phyloP scores from a whole-genome alignment of 2,797 vertebrate genomes.

The Eulemur mongoz region DNA sequence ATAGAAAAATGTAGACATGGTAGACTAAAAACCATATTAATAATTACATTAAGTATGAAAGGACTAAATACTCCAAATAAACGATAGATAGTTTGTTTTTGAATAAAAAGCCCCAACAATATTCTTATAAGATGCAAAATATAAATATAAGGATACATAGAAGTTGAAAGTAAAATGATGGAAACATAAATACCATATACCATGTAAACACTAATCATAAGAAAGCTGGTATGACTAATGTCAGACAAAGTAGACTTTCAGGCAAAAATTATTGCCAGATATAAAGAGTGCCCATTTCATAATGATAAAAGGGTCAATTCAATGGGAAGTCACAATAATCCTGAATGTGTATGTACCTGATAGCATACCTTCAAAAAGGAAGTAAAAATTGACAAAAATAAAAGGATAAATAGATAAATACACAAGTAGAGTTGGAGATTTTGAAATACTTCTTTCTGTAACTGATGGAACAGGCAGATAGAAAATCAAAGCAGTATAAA shows the following conservation, averaged over 20 bases:
- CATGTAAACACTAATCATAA: background rate
- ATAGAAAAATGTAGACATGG: background rate
- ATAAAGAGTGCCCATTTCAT: background rate
- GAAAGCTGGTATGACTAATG: background rate
- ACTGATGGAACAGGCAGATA: background rate
- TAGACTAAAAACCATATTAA: background rate
- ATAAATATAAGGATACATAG: background rate
- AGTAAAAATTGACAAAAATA: background rate
- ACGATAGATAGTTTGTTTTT: background rate
- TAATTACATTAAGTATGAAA: background rate
- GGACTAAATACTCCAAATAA: background rate
- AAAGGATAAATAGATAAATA: background rate
- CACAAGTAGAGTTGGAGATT: background rate
- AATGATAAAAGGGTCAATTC: background rate
- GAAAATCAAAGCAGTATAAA: background rate
- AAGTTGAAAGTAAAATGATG: background rate
- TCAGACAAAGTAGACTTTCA: background rate
- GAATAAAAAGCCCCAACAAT: background rate
- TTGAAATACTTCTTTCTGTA: background rate
- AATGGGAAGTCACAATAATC: background rate
- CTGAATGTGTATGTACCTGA: background rate
- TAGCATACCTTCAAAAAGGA: background rate
- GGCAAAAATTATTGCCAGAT: background rate
- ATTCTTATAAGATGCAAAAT: background rate
- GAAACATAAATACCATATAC: background rate